Conservation (phyloP, 92 coral and sea anemone species). For the Siderastrea radians region DNA sequence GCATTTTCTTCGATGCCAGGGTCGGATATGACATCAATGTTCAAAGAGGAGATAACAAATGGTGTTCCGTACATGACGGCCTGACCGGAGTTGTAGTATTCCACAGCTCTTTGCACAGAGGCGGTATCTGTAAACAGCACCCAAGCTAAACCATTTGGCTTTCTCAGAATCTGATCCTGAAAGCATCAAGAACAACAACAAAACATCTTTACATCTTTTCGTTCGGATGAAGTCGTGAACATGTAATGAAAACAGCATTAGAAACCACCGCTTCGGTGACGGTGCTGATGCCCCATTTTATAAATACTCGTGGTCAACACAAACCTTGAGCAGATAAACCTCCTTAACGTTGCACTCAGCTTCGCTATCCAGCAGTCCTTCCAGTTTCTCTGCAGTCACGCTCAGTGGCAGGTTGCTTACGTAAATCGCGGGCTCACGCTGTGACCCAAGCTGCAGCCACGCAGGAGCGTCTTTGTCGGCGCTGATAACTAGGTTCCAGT, state of each 20-base stretch:
- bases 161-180: conserved; percentile 79
- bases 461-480: conserved; percentile 81
- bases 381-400: conserved; percentile 75
- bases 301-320: neutral
- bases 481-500: conserved; percentile 77
- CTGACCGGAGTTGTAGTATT: conserved; percentile 76
- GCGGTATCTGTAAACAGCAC: conserved; percentile 66
- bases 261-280: too few species aligned
- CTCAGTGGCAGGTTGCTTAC: conserved; percentile 76
- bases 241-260: too few species aligned
- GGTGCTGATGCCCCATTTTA: too few species aligned
- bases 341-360: conserved; percentile 79
- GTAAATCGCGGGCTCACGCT: conserved; percentile 67
- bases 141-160: conserved; percentile 84
- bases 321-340: conserved; percentile 70
- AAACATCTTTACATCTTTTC: neutral
- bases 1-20: conserved; percentile 17
- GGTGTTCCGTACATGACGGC: conserved; percentile 79
- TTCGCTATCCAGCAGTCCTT: conserved; percentile 72
- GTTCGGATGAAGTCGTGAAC: too few species aligned
- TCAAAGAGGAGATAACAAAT: conserved; percentile 58
- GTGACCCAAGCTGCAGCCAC: conserved; percentile 72
- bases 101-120: conserved; percentile 67
- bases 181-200: neutral
- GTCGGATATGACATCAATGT: conserved; percentile 43